Base-by-base conservation (phyloP, 2,797 vertebrate genomes). In the Ceyx erithaca region DNA sequence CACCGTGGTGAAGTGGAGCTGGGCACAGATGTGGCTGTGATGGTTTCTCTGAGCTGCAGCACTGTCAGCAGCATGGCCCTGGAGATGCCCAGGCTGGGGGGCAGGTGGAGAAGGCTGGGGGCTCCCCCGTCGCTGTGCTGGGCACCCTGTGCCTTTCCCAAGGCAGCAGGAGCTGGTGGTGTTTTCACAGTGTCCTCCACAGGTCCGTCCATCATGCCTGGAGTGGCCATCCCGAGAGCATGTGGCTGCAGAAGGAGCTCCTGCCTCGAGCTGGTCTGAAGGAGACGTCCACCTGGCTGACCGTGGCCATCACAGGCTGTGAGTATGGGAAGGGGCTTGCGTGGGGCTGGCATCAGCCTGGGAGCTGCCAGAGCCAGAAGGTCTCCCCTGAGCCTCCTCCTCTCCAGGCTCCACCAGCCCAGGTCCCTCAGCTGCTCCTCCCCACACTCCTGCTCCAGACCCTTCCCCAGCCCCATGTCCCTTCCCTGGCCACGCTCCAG, bases 31-130 rank as follows among this genome's bases (percentile, higher is more conserved):
- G 6, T 2, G 14, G 12, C 23, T 1, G 2, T 6, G 28, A 13
- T 8, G 40, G 40, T 28, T 28, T 26, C 54, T 23, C 54, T 4
- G 20, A 58, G 33, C 64, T 31, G 33, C 0, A 6, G 33, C 7
- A 2, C 35, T 20, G 13, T 1, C 0, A n/a, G 58, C 12, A 1
- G 46, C 3, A 1, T 3, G 54, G 45, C 59, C 6, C 23, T 3
- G 3, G 62, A 14, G 62, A 3, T 21, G 26, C 17, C 14, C 5
- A 31, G 2, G n/a, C 35, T 41, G 19, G 31, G 33, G 61, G 46
- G 16, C n/a, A 14, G 12, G 1, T 2, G 48, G 40, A 23, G 41
- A 9, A 11, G 43, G 15, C 1, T 4, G 25, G 41, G 35, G 57
- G 21, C 11, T 28, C n/a, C 49, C 26, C 37, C 26, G 2, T 12